Conservation (phyloP, 2,888 invertebrate genomes). For the Herminia tarsipennalis region DNA sequence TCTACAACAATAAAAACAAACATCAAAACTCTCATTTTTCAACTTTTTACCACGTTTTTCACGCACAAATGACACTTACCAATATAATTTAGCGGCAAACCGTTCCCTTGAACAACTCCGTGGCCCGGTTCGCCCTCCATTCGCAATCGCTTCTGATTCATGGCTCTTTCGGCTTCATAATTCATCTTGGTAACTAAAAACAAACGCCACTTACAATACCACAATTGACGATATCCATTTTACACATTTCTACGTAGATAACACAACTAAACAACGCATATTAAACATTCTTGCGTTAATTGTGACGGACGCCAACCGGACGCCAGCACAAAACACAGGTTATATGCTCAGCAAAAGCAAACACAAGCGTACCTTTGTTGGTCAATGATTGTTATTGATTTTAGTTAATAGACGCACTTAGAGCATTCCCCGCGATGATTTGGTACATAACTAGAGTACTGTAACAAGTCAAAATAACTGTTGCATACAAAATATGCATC, state of each 20-base stretch:
- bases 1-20: constrained; percentile 63
- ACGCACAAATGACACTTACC: constrained; percentile 57
- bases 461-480: constrained; percentile 78
- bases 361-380: constrained; percentile 86
- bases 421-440: constrained; percentile 71
- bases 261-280: constrained; percentile 57
- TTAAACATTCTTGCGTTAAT: constrained; percentile 67
- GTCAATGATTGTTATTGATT: constrained; percentile 85
- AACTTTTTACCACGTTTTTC: constrained; percentile 43
- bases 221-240: constrained; percentile 45
- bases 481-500: constrained; percentile 83
- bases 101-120: constrained; percentile 82
- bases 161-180: constrained; percentile 83
- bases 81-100: constrained; percentile 83
- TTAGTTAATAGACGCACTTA: constrained; percentile 81
- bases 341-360: constrained; percentile 80
- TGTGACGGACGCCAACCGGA: constrained; percentile 85
- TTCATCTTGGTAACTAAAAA: constrained; percentile 84
- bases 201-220: constrained; percentile 60
- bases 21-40: constrained; percentile 3
- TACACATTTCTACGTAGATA: constrained; percentile 56
- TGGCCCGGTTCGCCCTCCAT: constrained; percentile 84
- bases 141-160: constrained; percentile 83
- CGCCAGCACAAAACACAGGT: constrained; percentile 85
- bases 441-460: constrained; percentile 80